Base-by-base conservation (phyloP, 2,797 vertebrate species). In the Myotis findleyi region DNA sequence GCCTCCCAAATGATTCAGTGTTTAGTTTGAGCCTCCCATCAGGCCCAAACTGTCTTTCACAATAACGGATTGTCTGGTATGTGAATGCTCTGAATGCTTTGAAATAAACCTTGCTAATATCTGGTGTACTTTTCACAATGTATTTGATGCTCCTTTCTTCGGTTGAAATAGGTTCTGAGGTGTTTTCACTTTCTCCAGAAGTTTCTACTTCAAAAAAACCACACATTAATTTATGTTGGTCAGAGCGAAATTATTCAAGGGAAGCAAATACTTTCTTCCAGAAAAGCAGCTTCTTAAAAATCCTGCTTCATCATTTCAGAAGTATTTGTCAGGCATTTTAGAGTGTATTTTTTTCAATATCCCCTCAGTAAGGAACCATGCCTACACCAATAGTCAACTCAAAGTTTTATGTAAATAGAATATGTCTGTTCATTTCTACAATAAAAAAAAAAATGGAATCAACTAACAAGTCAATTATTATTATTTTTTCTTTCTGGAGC, bases 401-500 rank as follows among this genome's bases (percentile, higher is more conserved):
- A 38, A 79, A 91, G 18, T 76, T 93, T 93, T 91, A 80, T 81
- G 14, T 87, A 93, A 94, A 68, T 92, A 79, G 30, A 87, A 47
- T 36, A 88, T 95, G 94, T 95, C 83, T 87, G 62, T 87, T 95
- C 89, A 36, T 85, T 95, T 95, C 57, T 85, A 87, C 14, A 95
- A 84, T 64, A 84, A 75, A 91, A 90, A 91, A 96, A 96, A 75
- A 92, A 91, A 86, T 96, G 38, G 59, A 95, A 83, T 80, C 57
- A 73, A 72, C 81, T 53, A 69, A 64, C 41, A 80, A 86, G 27
- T 91, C 62, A 14, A 21, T 62, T 69, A 30, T n/a, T 57, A 89
- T 81, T 11, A 72, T 84, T 59, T 59, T 59, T 62, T 62, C 25
- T 30, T 14, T 62, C 27, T 7, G 27, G 5, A 30, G 27, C 27